These are phyloP conservation scores for Otus scops DNA, from an alignment of 2,797 vertebrate genomes.

Conservation along the genomic window DNA sequence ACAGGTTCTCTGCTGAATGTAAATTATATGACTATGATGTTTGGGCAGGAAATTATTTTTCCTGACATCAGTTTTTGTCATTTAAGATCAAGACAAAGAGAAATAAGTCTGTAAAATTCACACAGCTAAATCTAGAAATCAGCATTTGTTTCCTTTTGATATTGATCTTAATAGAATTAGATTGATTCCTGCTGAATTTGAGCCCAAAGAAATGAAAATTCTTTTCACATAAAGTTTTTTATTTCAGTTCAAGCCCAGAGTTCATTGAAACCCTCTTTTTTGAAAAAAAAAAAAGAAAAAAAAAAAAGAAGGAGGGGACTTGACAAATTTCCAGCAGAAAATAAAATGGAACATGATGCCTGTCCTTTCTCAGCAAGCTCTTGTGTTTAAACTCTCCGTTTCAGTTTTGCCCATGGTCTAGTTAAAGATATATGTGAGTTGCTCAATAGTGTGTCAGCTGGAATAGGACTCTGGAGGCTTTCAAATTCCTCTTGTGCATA, in stretches of 20 bases:
- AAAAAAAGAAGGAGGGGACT: background rate
- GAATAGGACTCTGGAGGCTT: background rate
- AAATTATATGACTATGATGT: background rate
- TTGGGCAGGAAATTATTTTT: background rate
- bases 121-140: background rate
- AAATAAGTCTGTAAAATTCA: background rate
- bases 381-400: background rate
- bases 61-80: background rate
- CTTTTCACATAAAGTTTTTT: background rate
- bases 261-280: background rate
- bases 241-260: background rate
- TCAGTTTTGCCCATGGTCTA: background rate
- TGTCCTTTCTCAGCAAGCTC: background rate
- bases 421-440: background rate
- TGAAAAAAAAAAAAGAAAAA: fast-evolving
- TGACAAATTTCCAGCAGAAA: background rate
- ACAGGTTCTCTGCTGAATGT: background rate
- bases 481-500: background rate
- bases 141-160: background rate
- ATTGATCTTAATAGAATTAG: background rate
- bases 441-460: background rate
- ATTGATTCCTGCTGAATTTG: background rate
- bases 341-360: fast-evolving
- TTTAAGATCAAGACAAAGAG: background rate
- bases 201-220: background rate